Evolutionary conservation across 2,797 vertebrate genomes (phyloP), one percentile per base, ranked within the genome.

Genomic region (Macroramphosus scolopax): DNA sequence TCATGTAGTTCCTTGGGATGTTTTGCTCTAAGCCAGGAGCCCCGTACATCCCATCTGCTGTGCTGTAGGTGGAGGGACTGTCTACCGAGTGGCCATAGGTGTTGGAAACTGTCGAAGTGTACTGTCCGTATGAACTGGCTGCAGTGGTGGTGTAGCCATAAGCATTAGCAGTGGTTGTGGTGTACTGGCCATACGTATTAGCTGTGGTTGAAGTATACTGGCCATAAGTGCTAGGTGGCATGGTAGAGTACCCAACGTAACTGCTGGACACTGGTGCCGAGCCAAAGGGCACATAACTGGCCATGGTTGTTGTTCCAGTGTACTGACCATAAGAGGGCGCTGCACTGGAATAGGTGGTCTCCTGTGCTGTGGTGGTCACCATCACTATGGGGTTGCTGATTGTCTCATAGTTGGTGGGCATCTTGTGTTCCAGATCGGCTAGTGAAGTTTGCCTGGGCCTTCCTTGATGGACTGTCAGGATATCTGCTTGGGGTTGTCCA

Each of bases 1-100:
- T 95, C 73, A 98, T 95, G 8, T 99, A 99, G 85, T 98, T 99
- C 31, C 96, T 92, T 6, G 96, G 93, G 25, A 97, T 91, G 37
- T 90, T 98, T 82, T 98, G 96, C 75, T 99, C 96, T 71, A 99
- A 88, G 74, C 78, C 94, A 64, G 95, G 90, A 50, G 84, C 80
- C 50, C 87, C 86, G 22, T 97, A 98, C 59, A 95, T 89, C 22
- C 92, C 92, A 39, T 98, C 83, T 38, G 81, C 94, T 0, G 91
- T 89, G 47, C 92, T 88, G 70, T 94, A 98, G 38, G 87, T 82
- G n/a, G 92, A 90, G 0, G 93, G 89, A 72, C 91, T 92, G 15
- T 93, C 93, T 1, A 87, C 87, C 1, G 75, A 50, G 14, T 89
- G 71, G 22, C 95, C 93, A 0, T 94, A 96, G 72, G 89, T 68